Base-by-base conservation (phyloP, 2,113 vertebrate genomes). In the Apodemus sylvaticus region DNA sequence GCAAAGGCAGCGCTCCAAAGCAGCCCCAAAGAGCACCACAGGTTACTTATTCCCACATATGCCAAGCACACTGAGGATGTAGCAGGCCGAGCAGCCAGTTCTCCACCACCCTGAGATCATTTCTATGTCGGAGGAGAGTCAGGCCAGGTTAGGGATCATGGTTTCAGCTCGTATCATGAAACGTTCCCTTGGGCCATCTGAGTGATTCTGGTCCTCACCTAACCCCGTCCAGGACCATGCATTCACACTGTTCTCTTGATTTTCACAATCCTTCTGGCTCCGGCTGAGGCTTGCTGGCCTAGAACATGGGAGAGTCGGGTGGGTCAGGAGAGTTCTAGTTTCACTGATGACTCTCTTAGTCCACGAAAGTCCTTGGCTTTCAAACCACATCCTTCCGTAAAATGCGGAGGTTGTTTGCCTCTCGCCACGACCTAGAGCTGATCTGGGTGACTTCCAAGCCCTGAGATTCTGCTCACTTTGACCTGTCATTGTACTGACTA, bases 341-440 rank as follows among this genome's bases (percentile, higher is more conserved):
- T 77, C 48, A 4, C 5, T 4, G 5, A 68, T 6, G 7, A 83
- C 26, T 34, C 8, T 45, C 76, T 31, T 51, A 48, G 76, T 73
- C 24, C 45, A 48, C 8, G 5, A 16, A 22, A 11, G 17, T 16
- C 34, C n/a, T 11, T 16, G 0, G 8, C 9, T 34, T 31, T 88
- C 48, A 2, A 16, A 42, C 13, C 73, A 53, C 3, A 0, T 5
- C 8, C 20, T 36, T 42, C 68, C 77, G 29, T 4, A 2, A 20
- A 68, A 16, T 34, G 66, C 34, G 66, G 66, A 3, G 29, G 3
- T 51, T 17, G 29, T 22, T 6, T 48, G 2, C 20, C 60, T 45
- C 48, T 17, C 5, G 0, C 45, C 45, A 16, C 20, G 0, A 0
- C 16, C 0, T 0, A 39, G 66, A 6, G 45, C 26, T 68, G 34